These are phyloP conservation scores for Carlito syrichta DNA, from an alignment of 2,113 vertebrate species.

Conservation along the genomic window DNA sequence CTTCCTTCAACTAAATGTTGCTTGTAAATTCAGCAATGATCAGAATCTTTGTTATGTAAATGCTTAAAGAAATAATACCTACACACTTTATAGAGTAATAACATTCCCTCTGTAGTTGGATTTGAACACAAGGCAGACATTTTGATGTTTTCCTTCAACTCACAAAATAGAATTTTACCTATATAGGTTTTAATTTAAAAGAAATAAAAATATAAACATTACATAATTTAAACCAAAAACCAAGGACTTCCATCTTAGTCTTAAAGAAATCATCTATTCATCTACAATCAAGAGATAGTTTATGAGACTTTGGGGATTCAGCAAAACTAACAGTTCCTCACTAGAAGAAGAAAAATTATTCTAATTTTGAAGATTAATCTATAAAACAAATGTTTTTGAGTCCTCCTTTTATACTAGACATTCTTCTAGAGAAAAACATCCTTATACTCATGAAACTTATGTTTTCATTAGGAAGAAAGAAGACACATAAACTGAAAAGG, in stretches of 20 bases:
- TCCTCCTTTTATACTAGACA: not conserved
- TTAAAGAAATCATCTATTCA: not conserved
- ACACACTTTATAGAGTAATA: not conserved
- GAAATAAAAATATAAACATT: not conserved
- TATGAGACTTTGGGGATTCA: not conserved
- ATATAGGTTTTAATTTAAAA: not conserved
- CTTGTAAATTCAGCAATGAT: slow-evolving; percentile 29
- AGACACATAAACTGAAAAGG: not conserved
- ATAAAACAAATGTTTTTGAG: not conserved
- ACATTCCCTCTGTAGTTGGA: not conserved
- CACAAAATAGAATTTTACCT: not conserved
- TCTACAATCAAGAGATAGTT: not conserved
- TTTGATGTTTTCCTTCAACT: not conserved
- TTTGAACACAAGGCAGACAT: not conserved
- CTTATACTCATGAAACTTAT: not conserved
- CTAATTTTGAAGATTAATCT: not conserved
- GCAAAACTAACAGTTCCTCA: not conserved
- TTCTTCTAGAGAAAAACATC: not conserved
- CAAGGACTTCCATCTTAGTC: not conserved
- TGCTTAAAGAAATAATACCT: not conserved
- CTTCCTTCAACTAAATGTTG: not conserved
- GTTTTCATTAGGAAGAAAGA: not conserved
- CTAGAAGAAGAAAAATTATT: not conserved
- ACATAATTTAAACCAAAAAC: not conserved
- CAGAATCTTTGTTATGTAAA: not conserved